Percentiles rank a stretch among this genome's conserved stretches.
phyloP scores from a whole-genome alignment of 2,113 vertebrate species.

The Nanorana parkeri region DNA sequence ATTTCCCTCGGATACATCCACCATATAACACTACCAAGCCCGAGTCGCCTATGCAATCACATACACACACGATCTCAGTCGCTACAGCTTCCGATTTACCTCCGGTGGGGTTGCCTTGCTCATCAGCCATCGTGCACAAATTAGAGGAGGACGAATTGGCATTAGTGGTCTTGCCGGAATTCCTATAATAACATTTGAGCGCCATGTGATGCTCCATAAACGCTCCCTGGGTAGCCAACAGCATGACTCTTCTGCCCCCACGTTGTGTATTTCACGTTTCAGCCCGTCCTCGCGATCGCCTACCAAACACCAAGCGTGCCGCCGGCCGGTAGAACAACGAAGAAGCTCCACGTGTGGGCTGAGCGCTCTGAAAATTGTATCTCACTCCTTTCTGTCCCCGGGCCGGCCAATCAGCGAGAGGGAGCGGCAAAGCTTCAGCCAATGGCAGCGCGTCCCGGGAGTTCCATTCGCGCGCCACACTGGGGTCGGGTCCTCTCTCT shows the following conservation, averaged over 20 bases:
- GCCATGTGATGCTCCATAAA: slow-evolving; percentile 29
- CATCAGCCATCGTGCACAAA: not conserved
- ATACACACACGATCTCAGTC: no score
- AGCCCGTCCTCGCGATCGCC: not conserved
- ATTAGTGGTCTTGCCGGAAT: not conserved
- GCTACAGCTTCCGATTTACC: not conserved
- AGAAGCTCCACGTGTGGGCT: slow-evolving; percentile 34
- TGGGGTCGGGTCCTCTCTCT: not conserved
- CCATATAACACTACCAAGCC: no score
- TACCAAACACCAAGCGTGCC: not conserved
- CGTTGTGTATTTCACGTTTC: no score
- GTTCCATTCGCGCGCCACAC: slow-evolving; percentile 35
- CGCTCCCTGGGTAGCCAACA: slow-evolving; percentile 2
- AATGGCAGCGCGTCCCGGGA: slow-evolving; percentile 6
- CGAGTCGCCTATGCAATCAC: no score
- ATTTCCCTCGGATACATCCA: no score
- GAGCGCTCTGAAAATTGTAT: slow-evolving; percentile 19
- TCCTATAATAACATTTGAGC: not conserved
- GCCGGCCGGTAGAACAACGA: slow-evolving; percentile 37
- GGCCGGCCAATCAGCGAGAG: slow-evolving; percentile 9
- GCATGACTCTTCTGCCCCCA: slow-evolving; percentile 11
- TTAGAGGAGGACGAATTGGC: not conserved
- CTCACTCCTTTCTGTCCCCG: not conserved
- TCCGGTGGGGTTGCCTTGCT: not conserved
- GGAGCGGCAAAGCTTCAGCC: not conserved